Percentiles rank a stretch among this genome's conserved stretches.
Conservation (phyloP, 2,888 invertebrate genomes). For the Pseudococcus viburni region DNA sequence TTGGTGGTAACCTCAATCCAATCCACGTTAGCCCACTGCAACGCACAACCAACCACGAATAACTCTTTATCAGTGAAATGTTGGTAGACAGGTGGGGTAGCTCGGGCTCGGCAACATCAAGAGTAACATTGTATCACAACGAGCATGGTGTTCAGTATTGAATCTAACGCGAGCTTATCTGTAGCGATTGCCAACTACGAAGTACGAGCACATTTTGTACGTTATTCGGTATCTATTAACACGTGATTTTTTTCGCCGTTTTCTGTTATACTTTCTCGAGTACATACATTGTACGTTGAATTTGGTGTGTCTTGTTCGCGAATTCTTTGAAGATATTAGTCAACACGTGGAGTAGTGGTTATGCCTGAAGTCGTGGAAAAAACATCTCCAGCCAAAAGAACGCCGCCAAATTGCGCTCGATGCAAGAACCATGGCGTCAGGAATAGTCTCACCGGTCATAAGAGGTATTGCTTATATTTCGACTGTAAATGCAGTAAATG, state of each 20-base stretch:
- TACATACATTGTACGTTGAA: too few species aligned
- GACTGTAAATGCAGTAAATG: slow-evolving; percentile 90
- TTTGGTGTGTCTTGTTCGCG: not conserved
- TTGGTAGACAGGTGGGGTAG: too few species aligned
- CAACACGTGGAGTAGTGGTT: not conserved
- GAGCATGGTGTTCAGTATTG: too few species aligned
- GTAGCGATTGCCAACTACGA: not conserved
- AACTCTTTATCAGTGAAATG: too few species aligned
- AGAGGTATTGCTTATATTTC: slow-evolving; percentile 89
- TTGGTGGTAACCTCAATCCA: too few species aligned
- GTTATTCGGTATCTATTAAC: not conserved
- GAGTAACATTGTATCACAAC: too few species aligned
- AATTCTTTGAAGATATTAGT: too few species aligned
- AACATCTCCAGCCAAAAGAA: slow-evolving; percentile 72
- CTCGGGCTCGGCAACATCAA: too few species aligned
- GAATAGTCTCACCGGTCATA: slow-evolving; percentile 91
- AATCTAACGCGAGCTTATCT: not conserved
- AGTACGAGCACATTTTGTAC: not conserved
- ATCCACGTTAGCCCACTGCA: too few species aligned
- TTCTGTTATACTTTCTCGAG: too few species aligned
- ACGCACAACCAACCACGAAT: too few species aligned
- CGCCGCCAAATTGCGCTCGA: slow-evolving; percentile 92
- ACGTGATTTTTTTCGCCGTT: too few species aligned
- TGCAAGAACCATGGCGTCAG: slow-evolving; percentile 92
- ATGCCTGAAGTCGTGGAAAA: not conserved